Base-by-base conservation (phyloP, 1,140 invertebrate genomes). In the Mamestra configurata region DNA sequence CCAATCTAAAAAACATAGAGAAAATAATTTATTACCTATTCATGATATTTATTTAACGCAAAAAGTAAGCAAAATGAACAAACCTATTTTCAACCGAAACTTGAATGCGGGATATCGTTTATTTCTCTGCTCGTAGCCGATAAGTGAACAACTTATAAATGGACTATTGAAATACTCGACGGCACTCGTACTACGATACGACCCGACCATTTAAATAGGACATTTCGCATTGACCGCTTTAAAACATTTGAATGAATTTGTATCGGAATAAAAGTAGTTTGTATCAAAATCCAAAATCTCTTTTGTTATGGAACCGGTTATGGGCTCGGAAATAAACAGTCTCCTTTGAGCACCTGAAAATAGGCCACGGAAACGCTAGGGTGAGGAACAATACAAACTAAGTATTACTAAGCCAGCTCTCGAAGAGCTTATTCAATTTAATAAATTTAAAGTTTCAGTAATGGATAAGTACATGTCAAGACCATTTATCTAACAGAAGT, bases 401-500 rank as follows among this genome's bases (percentile, higher is more conserved):
- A 61, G 15, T 18, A 61, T 64, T 64, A 37, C 20, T 64, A 37
- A 37, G n/a, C 59, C n/a, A 4, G 13, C 24, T 57, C n/a, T n/a
- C 59, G 40, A 64, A 55, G 24, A 46, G 31, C 64, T 68, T 24
- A 51, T 55, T 72, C 27, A 72, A 35, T 53, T 53, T 37, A 55
- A 53, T 72, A 72, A 35, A 72, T 72, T 51, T 55, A 53, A 71
- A 55, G 49, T 72, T 53, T 53, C n/a, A 46, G 40, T 46, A 49
- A 70, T 70, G 66, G 22, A 70, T 46, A 43, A 49, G 70, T 72
- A 20, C 37, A 49, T 72, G n/a, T 72, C 55, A 53, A 72, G 70
- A 51, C 46, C 49, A 72, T 72, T 55, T 35, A 72, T 72, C 70
- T 72, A 72, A 72, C 70, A 72, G 37, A 72, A 72, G 70, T 53